A percentile compares a stretch with the other conserved stretches of the same genome.
These are phyloP conservation scores for Neogobius melanostomus DNA, from an alignment of 2,113 vertebrate genomes.

Conservation along the genomic window DNA sequence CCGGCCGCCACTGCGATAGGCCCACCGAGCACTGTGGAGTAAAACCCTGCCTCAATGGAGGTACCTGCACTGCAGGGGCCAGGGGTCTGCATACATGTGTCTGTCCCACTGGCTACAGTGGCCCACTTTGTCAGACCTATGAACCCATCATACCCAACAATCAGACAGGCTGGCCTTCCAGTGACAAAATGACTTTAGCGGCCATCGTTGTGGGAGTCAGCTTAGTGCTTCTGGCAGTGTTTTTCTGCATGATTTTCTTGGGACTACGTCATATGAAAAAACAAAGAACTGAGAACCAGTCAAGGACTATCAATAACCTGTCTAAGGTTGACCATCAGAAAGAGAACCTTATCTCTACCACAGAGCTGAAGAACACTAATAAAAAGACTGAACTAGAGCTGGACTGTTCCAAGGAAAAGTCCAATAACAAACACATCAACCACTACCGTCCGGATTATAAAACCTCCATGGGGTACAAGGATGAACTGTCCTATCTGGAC, in stretches of 20 bases:
- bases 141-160: slow-evolving; percentile 60
- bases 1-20: slow-evolving; percentile 88
- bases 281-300: slow-evolving; percentile 76
- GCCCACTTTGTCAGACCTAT: slow-evolving; percentile 85
- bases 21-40: slow-evolving; percentile 85
- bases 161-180: slow-evolving; percentile 66
- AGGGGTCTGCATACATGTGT: slow-evolving; percentile 70
- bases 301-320: slow-evolving; percentile 94
- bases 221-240: slow-evolving; percentile 83
- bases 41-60: slow-evolving; percentile 89
- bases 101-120: slow-evolving; percentile 83
- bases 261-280: slow-evolving; percentile 82
- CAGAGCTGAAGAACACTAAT: slow-evolving; percentile 96
- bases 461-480: slow-evolving; percentile 85
- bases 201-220: slow-evolving; percentile 84
- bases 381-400: slow-evolving; percentile 91
- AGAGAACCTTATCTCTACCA: slow-evolving; percentile 87
- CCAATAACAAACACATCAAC: slow-evolving; percentile 93
- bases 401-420: slow-evolving; percentile 88
- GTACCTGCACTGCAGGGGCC: slow-evolving; percentile 85
- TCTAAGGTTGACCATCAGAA: slow-evolving; percentile 86
- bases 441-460: slow-evolving; percentile 91
- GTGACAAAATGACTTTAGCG: slow-evolving; percentile 74
- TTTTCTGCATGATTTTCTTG: slow-evolving; percentile 81
- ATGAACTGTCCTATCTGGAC: slow-evolving; percentile 79